These are phyloP conservation scores for Zygothrica quintamaculata DNA, from an alignment of 2,888 invertebrate genomes.

Conservation along the genomic window DNA sequence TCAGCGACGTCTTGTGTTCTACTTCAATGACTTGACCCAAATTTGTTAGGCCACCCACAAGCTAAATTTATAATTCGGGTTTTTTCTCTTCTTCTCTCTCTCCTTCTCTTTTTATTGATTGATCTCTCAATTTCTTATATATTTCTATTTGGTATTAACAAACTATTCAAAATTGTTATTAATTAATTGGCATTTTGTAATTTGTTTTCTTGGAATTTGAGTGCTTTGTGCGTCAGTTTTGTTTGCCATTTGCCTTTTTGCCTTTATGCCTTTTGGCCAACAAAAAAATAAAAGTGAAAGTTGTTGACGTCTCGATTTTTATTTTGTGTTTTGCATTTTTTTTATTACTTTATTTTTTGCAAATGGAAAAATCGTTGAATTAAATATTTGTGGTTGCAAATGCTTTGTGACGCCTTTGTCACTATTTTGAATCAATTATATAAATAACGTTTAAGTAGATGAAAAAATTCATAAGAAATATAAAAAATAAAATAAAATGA, in stretches of 20 bases:
- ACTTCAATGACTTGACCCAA: conserved; percentile 74
- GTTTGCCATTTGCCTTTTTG: conserved; percentile 1
- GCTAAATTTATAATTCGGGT: conserved; percentile 29
- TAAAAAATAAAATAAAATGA: conserved; percentile 4
- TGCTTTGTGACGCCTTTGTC: conserved; percentile 48
- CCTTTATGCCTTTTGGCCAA: conserved; percentile 1
- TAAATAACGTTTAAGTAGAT: conserved; percentile 64
- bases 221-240: conserved; percentile 28
- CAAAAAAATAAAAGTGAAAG: conserved; percentile 57
- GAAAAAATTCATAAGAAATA: too few relatives aligned
- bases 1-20: conserved; percentile 62
- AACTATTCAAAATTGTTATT: conserved; percentile 57
- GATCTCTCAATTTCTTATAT: too few relatives aligned
- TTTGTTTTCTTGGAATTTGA: conserved; percentile 49
- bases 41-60: conserved; percentile 58
- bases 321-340: too few relatives aligned
- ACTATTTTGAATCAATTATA: conserved; percentile 54
- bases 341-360: conserved; percentile 21
- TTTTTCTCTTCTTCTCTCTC: too few relatives aligned
- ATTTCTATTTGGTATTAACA: conserved; percentile 14
- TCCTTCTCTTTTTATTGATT: too few relatives aligned
- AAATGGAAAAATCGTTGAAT: conserved; percentile 53
- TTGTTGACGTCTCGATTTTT: conserved; percentile 50
- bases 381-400: conserved; percentile 50
- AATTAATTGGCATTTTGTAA: conserved; percentile 68